Percentiles rank a stretch among this genome's conserved stretches.
phyloP scores from a whole-genome alignment of 2,888 invertebrate species.

The Phania funesta region DNA sequence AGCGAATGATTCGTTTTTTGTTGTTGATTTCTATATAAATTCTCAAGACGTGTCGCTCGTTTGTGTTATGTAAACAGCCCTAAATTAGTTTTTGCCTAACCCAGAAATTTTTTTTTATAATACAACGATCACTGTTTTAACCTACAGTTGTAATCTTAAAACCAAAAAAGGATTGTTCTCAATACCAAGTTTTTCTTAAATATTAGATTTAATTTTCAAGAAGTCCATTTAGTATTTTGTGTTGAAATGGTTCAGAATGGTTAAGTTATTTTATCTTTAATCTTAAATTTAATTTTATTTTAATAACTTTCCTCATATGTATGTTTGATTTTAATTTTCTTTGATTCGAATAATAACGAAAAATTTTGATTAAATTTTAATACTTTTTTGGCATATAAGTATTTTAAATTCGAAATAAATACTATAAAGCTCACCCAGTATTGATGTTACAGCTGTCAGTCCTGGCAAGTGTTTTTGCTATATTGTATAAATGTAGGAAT shows the following conservation, averaged over 20 bases:
- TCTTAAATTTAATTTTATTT: conserved; percentile 22
- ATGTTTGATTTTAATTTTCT: neutral
- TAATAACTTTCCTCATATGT: neutral
- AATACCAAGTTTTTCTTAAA: neutral
- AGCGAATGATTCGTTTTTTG: too few species aligned
- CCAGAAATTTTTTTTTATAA: neutral
- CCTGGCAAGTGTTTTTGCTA: too few species aligned
- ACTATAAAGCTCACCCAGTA: too few species aligned
- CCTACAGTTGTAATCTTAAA: neutral
- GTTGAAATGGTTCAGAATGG: neutral
- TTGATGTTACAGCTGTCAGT: too few species aligned
- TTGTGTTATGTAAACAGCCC: too few species aligned
- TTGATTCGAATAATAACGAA: too few species aligned
- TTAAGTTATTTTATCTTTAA: neutral
- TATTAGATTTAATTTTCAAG: neutral
- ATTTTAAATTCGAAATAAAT: too few species aligned
- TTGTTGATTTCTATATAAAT: too few species aligned
- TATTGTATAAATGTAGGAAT: too few species aligned
- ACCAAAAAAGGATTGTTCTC: neutral
- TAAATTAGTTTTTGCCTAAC: neutral
- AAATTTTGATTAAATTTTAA: too few species aligned
- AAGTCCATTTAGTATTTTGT: conserved; percentile 1
- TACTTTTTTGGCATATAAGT: too few species aligned
- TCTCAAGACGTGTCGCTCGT: too few species aligned
- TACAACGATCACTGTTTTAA: neutral